Evolutionary conservation across 2,113 vertebrate species (phyloP).

Genomic region (Eira barbara): DNA sequence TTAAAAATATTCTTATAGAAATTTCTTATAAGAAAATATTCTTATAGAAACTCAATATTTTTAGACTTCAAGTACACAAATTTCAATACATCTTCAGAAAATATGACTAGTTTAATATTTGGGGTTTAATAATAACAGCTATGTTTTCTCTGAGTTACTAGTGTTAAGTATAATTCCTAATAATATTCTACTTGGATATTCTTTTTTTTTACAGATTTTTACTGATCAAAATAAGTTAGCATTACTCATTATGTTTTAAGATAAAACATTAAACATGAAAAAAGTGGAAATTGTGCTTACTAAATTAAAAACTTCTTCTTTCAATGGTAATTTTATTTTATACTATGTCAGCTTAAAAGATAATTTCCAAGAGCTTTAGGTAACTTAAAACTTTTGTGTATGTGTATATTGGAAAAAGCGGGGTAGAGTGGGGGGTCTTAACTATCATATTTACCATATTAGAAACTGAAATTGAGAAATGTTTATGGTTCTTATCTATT

Average conservation of each 20-base stretch:
- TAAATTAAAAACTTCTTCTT: neutral
- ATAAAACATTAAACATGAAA: neutral
- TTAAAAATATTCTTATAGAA: neutral
- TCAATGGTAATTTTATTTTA: neutral
- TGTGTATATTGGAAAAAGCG: neutral
- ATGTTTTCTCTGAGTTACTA: neutral
- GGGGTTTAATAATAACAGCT: neutral
- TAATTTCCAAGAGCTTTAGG: neutral
- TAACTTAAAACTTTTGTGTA: neutral
- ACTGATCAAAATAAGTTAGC: neutral
- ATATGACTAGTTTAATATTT: neutral
- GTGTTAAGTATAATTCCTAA: neutral
- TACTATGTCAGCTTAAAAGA: neutral
- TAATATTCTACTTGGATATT: neutral
- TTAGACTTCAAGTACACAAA: neutral
- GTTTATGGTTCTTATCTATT: neutral
- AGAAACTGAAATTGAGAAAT: neutral
- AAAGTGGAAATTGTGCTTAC: neutral
- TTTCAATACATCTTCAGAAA: neutral
- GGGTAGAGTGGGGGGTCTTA: neutral
- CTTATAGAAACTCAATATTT: slow-evolving; percentile 3
- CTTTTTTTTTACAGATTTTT: neutral
- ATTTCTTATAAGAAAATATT: neutral
- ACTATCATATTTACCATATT: neutral
- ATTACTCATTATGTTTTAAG: neutral